Evolutionary conservation across 2,797 vertebrate species (phyloP).

Genomic region (Euthynnus affinis): DNA sequence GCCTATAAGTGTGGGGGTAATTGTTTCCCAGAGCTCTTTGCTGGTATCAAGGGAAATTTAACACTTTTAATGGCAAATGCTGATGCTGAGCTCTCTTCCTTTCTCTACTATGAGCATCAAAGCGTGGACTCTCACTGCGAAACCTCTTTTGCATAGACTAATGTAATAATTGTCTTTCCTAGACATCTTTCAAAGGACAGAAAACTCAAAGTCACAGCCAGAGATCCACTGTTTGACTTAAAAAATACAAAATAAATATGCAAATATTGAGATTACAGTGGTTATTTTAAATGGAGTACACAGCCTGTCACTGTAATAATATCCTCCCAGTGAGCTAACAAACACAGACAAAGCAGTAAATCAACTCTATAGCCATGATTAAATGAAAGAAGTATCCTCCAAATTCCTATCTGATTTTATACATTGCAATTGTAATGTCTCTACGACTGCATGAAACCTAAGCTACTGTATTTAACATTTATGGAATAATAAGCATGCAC

Average conservation of each 20-base stretch:
- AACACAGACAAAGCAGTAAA: constrained; percentile 35
- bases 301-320: constrained; percentile 21
- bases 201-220: constrained; percentile 30
- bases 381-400: constrained; percentile 9
- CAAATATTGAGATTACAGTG: background rate
- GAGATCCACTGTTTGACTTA: background rate
- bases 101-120: constrained; percentile 57
- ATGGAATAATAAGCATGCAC: constrained; percentile 73
- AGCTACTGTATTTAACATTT: constrained; percentile 73
- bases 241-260: constrained; percentile 21
- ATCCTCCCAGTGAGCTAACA: constrained; percentile 18
- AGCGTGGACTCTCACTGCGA: constrained; percentile 39
- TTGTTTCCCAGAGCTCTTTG: constrained; percentile 68
- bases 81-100: constrained; percentile 54
- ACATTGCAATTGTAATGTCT: constrained; percentile 18
- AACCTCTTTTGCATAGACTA: constrained; percentile 57
- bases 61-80: constrained; percentile 70
- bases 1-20: constrained; percentile 48
- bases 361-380: constrained; percentile 12
- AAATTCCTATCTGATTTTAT: constrained; percentile 34
- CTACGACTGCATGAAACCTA: constrained; percentile 44
- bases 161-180: constrained; percentile 53
- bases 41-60: constrained; percentile 66
- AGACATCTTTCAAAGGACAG: constrained; percentile 40
- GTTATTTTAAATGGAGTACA: background rate